Base-by-base conservation (phyloP, 2,888 invertebrate species). In the Neoscelio sp. region DNA sequence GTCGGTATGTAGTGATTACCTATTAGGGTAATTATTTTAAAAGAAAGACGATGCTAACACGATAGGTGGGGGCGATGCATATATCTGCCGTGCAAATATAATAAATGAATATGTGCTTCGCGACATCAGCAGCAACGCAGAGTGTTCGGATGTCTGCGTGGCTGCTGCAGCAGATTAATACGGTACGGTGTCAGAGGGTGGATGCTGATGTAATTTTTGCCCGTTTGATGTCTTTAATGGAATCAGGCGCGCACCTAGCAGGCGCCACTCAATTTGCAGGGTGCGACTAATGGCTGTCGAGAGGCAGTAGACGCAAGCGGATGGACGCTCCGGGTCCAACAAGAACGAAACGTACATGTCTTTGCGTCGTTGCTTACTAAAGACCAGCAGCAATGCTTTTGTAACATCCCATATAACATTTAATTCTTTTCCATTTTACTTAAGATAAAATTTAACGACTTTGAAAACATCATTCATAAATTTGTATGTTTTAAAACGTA, bases 201-300 rank as follows among this genome's bases (percentile, higher is more conserved):
- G 85, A 85, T 85, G 87, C 85, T 88, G 89, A 89, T 89, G 88
- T 88, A 89, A 89, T 89, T 89, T 89, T 89, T 89, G 89, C 85
- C 85, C 89, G 89, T 89, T 89, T 89, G 89, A 89, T 89, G 89
- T 89, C 87, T 87, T 87, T 89, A 89, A 89, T 89, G 86, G 87
- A 89, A 89, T 89, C 88, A 89, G 87, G 88, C 87, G 87, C 86
- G 89, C 87, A 88, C 87, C 88, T 88, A 89, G 87, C 87, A 88
- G 87, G 89, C 88, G 87, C 87, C 87, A 89, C 88, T 89, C 88
- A 89, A 89, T 89, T 89, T 89, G 81, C 87, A 85, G 89, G 88
- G 89, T 88, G 89, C 87, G 88, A 88, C 89, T 89, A 89, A 89
- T 89, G 88, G 89, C 87, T 88, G 87, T 84, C 84, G 85, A 85